These are phyloP conservation scores for Drosophila suzukii DNA, from an alignment of 1,140 invertebrate species.

Conservation along the genomic window DNA sequence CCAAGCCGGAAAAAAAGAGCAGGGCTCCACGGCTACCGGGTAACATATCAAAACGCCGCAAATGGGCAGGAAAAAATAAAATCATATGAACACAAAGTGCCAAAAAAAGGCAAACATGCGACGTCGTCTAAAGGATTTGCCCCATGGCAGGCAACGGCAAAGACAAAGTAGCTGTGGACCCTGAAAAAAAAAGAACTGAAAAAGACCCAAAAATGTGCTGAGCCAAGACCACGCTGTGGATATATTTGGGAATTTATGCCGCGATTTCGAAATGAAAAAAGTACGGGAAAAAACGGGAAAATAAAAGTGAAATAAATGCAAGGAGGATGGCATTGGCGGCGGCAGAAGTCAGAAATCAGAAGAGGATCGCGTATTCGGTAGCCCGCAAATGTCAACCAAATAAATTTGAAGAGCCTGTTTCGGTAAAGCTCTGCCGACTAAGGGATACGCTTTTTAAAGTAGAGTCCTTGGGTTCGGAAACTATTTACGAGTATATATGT, in stretches of 20 bases:
- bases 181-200: slow-evolving; percentile 14
- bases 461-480: background rate
- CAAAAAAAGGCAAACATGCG: slow-evolving; percentile 75
- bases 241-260: slow-evolving; percentile 74
- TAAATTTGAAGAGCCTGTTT: slow-evolving; percentile 31
- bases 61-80: slow-evolving; percentile 77
- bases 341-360: slow-evolving; percentile 48
- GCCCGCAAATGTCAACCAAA: slow-evolving; percentile 44
- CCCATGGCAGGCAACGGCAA: slow-evolving; percentile 63
- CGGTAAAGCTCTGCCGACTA: background rate
- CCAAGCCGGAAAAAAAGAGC: slow-evolving; percentile 32
- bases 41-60: slow-evolving; percentile 80
- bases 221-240: slow-evolving; percentile 31
- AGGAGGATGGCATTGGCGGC: slow-evolving; percentile 17
- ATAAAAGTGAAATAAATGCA: slow-evolving; percentile 63
- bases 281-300: slow-evolving; percentile 27
- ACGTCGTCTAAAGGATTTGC: slow-evolving; percentile 78
- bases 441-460: background rate
- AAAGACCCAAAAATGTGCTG: slow-evolving; percentile 50
- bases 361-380: slow-evolving; percentile 49
- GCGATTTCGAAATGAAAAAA: slow-evolving; percentile 56
- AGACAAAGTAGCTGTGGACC: slow-evolving; percentile 69
- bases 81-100: slow-evolving; percentile 61
- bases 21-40: slow-evolving; percentile 65
- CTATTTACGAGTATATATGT: no score